Evolutionary conservation across 2,797 vertebrate species (phyloP).

Genomic region (Pelochelys cantorii): DNA sequence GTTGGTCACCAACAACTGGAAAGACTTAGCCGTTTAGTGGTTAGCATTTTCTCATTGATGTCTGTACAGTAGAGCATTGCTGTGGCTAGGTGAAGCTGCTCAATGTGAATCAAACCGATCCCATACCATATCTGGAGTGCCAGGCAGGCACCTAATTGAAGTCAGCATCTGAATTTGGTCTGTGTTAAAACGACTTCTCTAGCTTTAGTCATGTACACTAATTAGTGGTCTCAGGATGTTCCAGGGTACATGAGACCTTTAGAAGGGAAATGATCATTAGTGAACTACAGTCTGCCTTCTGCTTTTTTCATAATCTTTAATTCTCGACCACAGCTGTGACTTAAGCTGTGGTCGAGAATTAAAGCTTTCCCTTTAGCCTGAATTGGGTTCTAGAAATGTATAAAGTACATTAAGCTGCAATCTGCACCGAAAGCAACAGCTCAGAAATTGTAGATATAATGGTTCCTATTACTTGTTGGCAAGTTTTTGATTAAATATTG

Average conservation of each 20-base stretch:
- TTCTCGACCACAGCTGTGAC: background rate
- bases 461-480: background rate
- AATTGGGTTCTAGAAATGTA: background rate
- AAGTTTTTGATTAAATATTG: background rate
- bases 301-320: slow-evolving; percentile 9
- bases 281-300: background rate
- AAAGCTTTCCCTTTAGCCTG: too few species aligned
- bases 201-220: background rate
- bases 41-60: background rate
- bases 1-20: rapidly evolving
- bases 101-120: background rate
- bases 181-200: background rate
- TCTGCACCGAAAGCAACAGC: background rate
- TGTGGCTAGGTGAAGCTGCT: background rate
- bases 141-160: background rate
- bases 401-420: background rate
- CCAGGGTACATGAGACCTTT: slow-evolving; percentile 34
- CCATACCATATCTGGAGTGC: background rate
- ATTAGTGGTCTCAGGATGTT: background rate
- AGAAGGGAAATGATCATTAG: slow-evolving; percentile 36
- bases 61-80: background rate
- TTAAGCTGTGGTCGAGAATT: too few species aligned
- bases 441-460: rapidly evolving
- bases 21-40: background rate
- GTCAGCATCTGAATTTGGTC: background rate